Evolutionary conservation across 2,797 vertebrate species (phyloP).

Genomic region (Phataginus tricuspis): DNA sequence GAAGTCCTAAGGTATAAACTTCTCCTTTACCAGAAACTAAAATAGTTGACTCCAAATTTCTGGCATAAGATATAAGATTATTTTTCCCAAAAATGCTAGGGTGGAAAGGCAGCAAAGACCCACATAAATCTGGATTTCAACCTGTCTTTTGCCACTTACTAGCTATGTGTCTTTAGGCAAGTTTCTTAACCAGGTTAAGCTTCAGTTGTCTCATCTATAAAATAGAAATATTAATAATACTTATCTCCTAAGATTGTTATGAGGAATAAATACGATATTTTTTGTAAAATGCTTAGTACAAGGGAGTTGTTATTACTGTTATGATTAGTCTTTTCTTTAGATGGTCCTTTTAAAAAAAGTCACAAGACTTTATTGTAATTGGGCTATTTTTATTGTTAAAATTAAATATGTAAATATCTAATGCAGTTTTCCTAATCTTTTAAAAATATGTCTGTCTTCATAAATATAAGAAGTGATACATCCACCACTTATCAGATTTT

Average conservation of each 20-base stretch:
- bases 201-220: conserved; percentile 14
- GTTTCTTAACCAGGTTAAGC: conserved; percentile 10
- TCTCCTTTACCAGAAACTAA: conserved; percentile 36
- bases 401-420: conserved; percentile 13
- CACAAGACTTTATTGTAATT: conserved; percentile 1
- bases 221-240: background rate
- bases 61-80: conserved; percentile 17
- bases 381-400: conserved; percentile 29
- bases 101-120: background rate
- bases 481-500: conserved; percentile 48
- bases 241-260: background rate
- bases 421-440: conserved; percentile 40
- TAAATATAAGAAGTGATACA: conserved; percentile 40
- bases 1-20: conserved; percentile 19
- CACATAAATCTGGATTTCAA: conserved; percentile 30
- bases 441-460: background rate
- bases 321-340: conserved; percentile 13
- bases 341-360: background rate
- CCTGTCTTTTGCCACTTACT: background rate
- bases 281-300: conserved; percentile 3
- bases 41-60: conserved; percentile 5
- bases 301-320: background rate
- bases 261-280: background rate
- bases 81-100: conserved; percentile 5
- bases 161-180: conserved; percentile 5